Conservation (phyloP, 2,113 vertebrate genomes). For the Sitta europaea region DNA sequence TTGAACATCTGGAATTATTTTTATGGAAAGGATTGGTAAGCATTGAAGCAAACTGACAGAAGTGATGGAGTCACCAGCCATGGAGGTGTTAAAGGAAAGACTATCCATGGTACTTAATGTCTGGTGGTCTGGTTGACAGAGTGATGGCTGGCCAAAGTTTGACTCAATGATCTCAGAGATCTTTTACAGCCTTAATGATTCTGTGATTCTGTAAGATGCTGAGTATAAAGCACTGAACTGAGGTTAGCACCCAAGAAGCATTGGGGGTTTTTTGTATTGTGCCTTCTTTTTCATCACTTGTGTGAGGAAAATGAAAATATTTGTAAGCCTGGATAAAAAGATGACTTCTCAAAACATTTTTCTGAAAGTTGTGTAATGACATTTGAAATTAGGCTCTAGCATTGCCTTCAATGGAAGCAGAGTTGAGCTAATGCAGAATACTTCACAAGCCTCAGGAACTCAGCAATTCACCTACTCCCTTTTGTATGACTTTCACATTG, state of each 20-base stretch:
- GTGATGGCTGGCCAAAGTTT: background rate
- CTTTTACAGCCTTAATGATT: background rate
- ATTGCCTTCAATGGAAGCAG: background rate
- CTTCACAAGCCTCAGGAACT: background rate
- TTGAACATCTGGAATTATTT: background rate
- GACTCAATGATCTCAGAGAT: background rate
- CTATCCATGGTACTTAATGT: accelerated
- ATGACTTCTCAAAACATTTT: background rate
- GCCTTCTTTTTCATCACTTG: background rate
- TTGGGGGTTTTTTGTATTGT: background rate
- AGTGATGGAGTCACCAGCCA: background rate
- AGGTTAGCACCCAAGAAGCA: background rate
- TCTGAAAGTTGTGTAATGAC: background rate
- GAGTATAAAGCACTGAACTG: background rate
- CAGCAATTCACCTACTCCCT: background rate
- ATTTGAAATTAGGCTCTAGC: background rate
- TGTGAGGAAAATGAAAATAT: background rate
- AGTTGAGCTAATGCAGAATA: background rate
- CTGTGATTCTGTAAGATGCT: background rate
- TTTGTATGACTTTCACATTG: background rate
- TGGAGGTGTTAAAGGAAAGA: background rate
- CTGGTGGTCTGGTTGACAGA: background rate
- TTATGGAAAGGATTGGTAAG: background rate
- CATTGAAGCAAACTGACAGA: background rate
- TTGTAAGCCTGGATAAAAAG: background rate